Evolutionary conservation across 2,797 vertebrate genomes (phyloP), one percentile per base, ranked within the genome.

Genomic region (Diplodus sargus): DNA sequence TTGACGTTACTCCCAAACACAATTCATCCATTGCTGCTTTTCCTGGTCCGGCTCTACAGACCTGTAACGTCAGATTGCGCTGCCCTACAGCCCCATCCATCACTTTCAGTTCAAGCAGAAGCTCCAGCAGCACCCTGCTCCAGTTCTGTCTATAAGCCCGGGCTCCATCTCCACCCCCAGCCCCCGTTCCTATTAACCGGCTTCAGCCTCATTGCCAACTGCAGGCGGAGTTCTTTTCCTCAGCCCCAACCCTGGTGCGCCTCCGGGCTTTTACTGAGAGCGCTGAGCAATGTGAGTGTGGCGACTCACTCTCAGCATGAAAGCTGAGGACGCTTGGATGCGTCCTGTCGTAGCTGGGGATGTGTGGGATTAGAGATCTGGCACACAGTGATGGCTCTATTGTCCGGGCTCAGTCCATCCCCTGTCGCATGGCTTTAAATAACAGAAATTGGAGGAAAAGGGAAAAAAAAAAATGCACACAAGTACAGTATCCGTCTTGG

Each of bases 341-440:
- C 91, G 23, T 85, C 86, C 92, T 92, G 93, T 93, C 89, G 70
- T 73, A 25, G 48, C 78, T 3, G 74, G 73, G 75, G 85, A 92
- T 92, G 90, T 91, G 91, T 90, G 90, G 90, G 87, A 88, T 81
- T 73, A 76, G 66, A 89, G 90, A 93, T 89, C 83, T 82, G 89
- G 87, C 83, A 88, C 69, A 71, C 84, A 81, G 89, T 66, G 86
- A 90, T 79, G 81, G 82, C 72, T 87, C 74, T 82, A 84, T 91
- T 91, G 88, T 93, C 83, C 63, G 10, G 20, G 71, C 70, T 45
- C 56, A 20, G 82, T 81, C 74, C 59, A 58, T 74, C 78, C 54
- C 51, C 76, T 69, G 68, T 79, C 34, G 2, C 82, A 14, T n/a
- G 30, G 57, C 89, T 91, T 81, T 78, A 79, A 86, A 89, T 87